Evolutionary conservation across 2,888 invertebrate species (phyloP), one percentile per base, ranked within the genome.

Genomic region (Danaus chrysippus): DNA sequence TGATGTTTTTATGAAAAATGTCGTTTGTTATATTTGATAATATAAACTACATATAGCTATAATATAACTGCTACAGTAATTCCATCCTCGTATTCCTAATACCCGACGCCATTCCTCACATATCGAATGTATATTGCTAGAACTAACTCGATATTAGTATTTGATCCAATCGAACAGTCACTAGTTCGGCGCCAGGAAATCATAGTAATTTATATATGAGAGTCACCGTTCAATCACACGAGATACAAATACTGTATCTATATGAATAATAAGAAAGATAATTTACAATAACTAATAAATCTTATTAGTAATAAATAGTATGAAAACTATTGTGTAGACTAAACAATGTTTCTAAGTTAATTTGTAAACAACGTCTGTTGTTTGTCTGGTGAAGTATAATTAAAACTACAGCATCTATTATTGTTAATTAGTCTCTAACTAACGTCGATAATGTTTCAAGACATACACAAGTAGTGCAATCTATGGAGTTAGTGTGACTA

Each of bases 151-250:
- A 59, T 49, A 53, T 53, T 53, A 44, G 54, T 59, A 56, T 61
- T 59, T 61, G 59, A 61, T 57, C 23, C 58, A 62, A 64, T 64
- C 56, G 62, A 58, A 59, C 58, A 34, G 42, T 43, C 42, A 58
- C 49, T 58, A 54, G 54, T 23, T 17, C 56, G 59, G 62, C 66
- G 64, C 64, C 62, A 60, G 64, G 56, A 60, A 66, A 56, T 62
- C 64, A 59, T 42, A 63, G 58, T 56, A 62, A 62, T 64, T 56
- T 62, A 64, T 64, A 54, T 43, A 43, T 55, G 42, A 55, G 56
- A 57, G 53, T 61, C 41, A 49, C 34, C 44, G 64, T 62, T 63
- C 56, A 63, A 60, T 58, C 49, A 63, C 34, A 54, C 34, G 19
- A 46, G 44, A 54, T 41, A 57, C 17, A 42, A 0, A 49, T 10